Percentiles rank a stretch among this genome's conserved stretches.
These are phyloP conservation scores for Pseudomyrmex cubaensis DNA, from an alignment of 1,140 invertebrate genomes.

Conservation along the genomic window DNA sequence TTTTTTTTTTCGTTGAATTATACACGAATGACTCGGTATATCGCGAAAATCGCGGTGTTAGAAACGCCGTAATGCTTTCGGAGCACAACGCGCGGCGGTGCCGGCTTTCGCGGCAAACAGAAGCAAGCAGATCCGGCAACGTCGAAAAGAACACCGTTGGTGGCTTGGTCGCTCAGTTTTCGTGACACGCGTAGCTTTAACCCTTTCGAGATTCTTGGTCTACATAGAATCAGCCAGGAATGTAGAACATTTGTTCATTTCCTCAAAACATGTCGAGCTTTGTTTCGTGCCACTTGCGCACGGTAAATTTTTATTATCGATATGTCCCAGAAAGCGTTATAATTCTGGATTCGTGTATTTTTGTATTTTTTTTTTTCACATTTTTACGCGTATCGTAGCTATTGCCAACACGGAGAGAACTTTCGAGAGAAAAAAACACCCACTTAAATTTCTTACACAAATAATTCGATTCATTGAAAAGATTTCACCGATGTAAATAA, in stretches of 20 bases:
- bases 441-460: too few species aligned
- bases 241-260: not conserved
- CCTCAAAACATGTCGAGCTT: not conserved
- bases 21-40: not conserved
- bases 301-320: not conserved
- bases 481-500: not conserved
- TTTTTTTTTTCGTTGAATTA: not conserved
- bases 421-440: not conserved
- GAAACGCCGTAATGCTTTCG: slow-evolving; percentile 3
- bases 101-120: slow-evolving; percentile 11
- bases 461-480: slow-evolving; percentile 27
- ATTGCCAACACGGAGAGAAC: not conserved
- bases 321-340: not conserved
- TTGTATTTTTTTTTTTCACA: slow-evolving; percentile 2
- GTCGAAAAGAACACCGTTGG: slow-evolving; percentile 19
- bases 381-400: not conserved
- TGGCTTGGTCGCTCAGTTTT: slow-evolving; percentile 27
- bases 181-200: slow-evolving; percentile 33
- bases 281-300: not conserved
- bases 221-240: not conserved
- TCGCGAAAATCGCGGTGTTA: not conserved
- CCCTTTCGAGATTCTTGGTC: slow-evolving; percentile 23
- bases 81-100: not conserved
- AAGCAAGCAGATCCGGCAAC: slow-evolving; percentile 38
- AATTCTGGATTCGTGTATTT: not conserved